Conservation (phyloP, 2,888 invertebrate species). For the Nemoura dubitans region DNA sequence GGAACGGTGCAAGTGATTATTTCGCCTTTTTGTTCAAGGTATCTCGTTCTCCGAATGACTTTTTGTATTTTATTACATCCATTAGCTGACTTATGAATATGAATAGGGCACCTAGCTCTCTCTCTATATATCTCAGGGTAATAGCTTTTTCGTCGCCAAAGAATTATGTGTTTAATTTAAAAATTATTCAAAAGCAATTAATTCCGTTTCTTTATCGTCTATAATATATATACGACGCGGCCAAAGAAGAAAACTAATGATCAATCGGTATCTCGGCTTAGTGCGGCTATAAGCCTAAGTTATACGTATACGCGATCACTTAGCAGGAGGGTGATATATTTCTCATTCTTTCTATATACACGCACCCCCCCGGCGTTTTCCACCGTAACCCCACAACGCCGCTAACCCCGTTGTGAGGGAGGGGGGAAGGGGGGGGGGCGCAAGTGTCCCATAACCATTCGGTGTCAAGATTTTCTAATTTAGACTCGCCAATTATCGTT, state of each 20-base stretch:
- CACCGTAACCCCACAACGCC: not conserved
- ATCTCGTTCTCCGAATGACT: not conserved
- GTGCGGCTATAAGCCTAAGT: not conserved
- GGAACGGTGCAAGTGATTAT: not conserved
- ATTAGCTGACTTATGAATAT: slow-evolving; percentile 7
- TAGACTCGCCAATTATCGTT: slow-evolving; percentile 50
- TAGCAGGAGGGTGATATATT: not conserved
- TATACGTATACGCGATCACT: slow-evolving; percentile 19
- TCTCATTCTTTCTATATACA: not conserved
- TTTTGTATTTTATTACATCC: slow-evolving; percentile 3
- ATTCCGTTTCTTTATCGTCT: not conserved
- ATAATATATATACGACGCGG: not conserved
- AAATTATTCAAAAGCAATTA: slow-evolving; percentile 5
- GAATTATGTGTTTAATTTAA: not conserved
- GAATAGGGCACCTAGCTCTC: not conserved
- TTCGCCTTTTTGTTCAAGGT: slow-evolving; percentile 3
- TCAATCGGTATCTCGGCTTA: not conserved
- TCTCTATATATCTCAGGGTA: not conserved
- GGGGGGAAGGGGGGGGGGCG: not conserved
- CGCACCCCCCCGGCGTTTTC: not conserved
- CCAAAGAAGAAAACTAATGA: not conserved
- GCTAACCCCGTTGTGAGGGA: not conserved
- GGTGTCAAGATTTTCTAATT: slow-evolving; percentile 49
- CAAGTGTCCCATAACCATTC: slow-evolving; percentile 45
- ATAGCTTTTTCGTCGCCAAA: slow-evolving; percentile 12